These are phyloP conservation scores for Trachelus tabidus DNA, from an alignment of 2,888 invertebrate genomes.

Conservation along the genomic window DNA sequence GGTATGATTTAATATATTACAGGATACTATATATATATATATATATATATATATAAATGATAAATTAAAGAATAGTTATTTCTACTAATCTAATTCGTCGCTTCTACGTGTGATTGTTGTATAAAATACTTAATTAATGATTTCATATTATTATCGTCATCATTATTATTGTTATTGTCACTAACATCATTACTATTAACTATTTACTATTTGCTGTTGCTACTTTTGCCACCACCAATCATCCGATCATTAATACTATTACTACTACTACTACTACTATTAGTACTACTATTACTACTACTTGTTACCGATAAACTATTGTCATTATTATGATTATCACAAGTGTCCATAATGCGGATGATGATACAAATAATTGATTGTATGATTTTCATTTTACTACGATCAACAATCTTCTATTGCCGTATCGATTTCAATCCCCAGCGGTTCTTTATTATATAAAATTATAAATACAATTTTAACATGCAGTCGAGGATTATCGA, in stretches of 20 bases:
- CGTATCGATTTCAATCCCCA: constrained; percentile 9
- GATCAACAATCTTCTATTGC: constrained; percentile 29
- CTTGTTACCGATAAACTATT: constrained; percentile 20
- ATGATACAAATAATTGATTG: constrained; percentile 27
- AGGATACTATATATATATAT: constrained; percentile 27
- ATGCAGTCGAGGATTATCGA: constrained; percentile 25
- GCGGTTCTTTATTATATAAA: constrained; percentile 30
- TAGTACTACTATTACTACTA: constrained; percentile 15
- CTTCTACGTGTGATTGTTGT: constrained; percentile 66
- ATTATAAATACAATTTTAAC: constrained; percentile 35
- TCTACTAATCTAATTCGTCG: constrained; percentile 65
- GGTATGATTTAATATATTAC: constrained; percentile 58
- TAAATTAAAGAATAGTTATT: constrained; percentile 59
- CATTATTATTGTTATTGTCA: constrained; percentile 37
- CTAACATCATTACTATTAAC: constrained; percentile 40
- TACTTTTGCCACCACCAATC: constrained; percentile 26
- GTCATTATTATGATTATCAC: constrained; percentile 32
- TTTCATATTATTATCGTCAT: constrained; percentile 43
- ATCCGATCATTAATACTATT: constrained; percentile 41
- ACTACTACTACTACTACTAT: constrained; percentile 23
- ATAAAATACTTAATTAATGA: constrained; percentile 55
- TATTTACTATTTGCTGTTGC: constrained; percentile 25
- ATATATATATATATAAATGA: constrained; percentile 37
- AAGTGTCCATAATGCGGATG: constrained; percentile 20
- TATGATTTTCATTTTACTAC: constrained; percentile 40